Base-by-base conservation (phyloP, 2,888 invertebrate species). In the Ectropis crepuscularia region DNA sequence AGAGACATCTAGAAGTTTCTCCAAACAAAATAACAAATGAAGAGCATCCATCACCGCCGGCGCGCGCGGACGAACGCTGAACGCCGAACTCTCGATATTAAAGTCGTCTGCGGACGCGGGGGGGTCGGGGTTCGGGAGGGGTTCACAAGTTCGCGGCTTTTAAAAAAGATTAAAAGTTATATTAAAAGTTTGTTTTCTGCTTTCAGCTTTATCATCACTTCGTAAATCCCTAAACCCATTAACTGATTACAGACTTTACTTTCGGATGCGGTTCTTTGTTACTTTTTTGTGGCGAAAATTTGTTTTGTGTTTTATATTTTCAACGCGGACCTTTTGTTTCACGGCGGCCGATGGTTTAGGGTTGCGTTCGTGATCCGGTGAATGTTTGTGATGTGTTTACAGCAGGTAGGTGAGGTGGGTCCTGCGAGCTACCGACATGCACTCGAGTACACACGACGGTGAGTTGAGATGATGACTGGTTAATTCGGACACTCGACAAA, bases 141-240 rank as follows among this genome's bases (percentile, higher is more conserved):
- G 55, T 11, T n/a, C 42, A 6, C 43, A 37, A 54, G 39, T 54
- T 63, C 47, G 51, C 57, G 57, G 60, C 67, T 60, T 58, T 65
- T 58, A 62, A 69, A 68, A 67, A 69, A 65, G 68, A 69, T 71
- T 71, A 69, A 61, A 68, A 67, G 63, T 63, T 65, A 60, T 63
- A 55, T 66, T 47, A 58, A 61, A 68, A 70, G 57, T 68, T 70
- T 48, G 58, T 63, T 65, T 68, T 61, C 64, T 53, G 59, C 61
- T 66, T 67, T 57, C 50, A 45, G 53, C 57, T 65, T 63, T 67
- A 63, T 69, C 63, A 64, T 60, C 61, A 62, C 63, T 63, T 49
- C 49, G 59, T 58, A 43, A 65, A 65, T 61, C 63, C 59, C 63
- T 51, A 49, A 61, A 53, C 43, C 63, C 63, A 67, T 65, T 68